These are phyloP conservation scores for Clunio marinus DNA, from an alignment of 2,888 invertebrate species.

Conservation along the genomic window DNA sequence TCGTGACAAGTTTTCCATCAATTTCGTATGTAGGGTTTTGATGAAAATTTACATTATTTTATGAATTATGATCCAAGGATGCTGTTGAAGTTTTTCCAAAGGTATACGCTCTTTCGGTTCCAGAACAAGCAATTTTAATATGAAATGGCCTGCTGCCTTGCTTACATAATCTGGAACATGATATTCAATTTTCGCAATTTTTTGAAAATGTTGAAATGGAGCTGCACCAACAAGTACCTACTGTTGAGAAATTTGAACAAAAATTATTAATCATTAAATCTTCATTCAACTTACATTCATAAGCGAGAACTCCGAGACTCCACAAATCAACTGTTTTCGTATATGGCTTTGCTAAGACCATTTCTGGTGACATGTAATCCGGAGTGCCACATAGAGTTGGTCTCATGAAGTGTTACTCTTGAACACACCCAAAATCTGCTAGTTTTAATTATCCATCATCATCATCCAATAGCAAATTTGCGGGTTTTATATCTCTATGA, in stretches of 20 bases:
- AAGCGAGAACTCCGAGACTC: conserved; percentile 93
- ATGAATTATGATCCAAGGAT: conserved; percentile 63
- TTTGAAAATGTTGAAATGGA: conserved; percentile 83
- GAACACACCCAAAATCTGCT: conserved; percentile 66
- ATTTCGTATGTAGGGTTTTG: too few relatives aligned
- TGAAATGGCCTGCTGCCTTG: conserved; percentile 70
- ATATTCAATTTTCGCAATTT: conserved; percentile 69
- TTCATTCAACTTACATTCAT: conserved; percentile 57
- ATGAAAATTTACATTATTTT: too few relatives aligned
- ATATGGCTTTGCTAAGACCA: conserved; percentile 83
- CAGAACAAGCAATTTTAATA: conserved; percentile 71
- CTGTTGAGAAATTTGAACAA: not conserved
- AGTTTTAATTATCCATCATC: conserved; percentile 79
- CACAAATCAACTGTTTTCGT: conserved; percentile 89
- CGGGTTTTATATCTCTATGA: conserved; percentile 94
- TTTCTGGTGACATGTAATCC: conserved; percentile 96
- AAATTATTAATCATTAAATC: not conserved
- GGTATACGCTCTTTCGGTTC: conserved; percentile 71
- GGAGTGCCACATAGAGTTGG: conserved; percentile 91
- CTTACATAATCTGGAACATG: conserved; percentile 69
- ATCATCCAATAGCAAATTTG: conserved; percentile 82
- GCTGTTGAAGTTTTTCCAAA: conserved; percentile 66
- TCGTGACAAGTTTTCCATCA: too few relatives aligned
- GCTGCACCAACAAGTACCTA: conserved; percentile 84
- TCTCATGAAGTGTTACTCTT: conserved; percentile 85